Evolutionary conservation across 1,140 invertebrate genomes (phyloP).

Genomic region (Augochlora pura): DNA sequence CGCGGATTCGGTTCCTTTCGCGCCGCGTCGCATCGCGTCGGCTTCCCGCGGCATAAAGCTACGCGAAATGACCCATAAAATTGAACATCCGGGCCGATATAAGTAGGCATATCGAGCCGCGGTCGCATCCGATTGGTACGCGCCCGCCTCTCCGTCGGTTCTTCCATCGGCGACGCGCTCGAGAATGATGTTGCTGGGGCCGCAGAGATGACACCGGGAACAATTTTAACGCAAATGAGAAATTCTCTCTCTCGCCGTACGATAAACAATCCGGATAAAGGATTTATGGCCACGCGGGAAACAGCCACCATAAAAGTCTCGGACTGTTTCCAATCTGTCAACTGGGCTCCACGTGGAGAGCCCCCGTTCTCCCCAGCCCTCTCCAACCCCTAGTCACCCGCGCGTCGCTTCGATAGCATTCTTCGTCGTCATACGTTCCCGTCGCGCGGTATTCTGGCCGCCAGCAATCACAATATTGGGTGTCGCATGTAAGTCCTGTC

Average conservation of each 20-base stretch:
- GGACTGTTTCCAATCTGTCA: conserved; percentile 71
- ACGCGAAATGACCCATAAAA: conserved; percentile 63
- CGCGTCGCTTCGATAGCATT: not conserved
- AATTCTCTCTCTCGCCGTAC: conserved; percentile 51
- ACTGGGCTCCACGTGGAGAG: conserved; percentile 43
- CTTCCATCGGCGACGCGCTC: not conserved
- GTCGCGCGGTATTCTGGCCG: conserved; percentile 38
- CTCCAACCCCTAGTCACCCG: not conserved
- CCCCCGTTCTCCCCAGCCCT: conserved; percentile 13
- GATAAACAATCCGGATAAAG: conserved; percentile 68
- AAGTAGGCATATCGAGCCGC: conserved; percentile 47
- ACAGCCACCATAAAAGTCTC: conserved; percentile 70
- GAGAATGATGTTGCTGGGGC: not conserved
- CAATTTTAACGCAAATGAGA: conserved; percentile 70
- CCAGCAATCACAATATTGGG: conserved; percentile 65
- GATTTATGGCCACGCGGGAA: conserved; percentile 65
- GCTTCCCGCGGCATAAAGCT: conserved; percentile 16
- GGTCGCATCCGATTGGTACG: conserved; percentile 19
- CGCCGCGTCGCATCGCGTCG: not conserved
- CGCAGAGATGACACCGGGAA: conserved; percentile 20
- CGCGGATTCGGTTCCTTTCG: conserved; percentile 14
- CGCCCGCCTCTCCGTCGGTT: conserved; percentile 1
- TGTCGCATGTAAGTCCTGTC: conserved; percentile 38
- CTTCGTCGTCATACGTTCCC: conserved; percentile 30
- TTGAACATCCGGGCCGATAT: conserved; percentile 50